These are phyloP conservation scores for Lasioglossum leucozonium DNA, from an alignment of 2,888 invertebrate species.

Conservation along the genomic window DNA sequence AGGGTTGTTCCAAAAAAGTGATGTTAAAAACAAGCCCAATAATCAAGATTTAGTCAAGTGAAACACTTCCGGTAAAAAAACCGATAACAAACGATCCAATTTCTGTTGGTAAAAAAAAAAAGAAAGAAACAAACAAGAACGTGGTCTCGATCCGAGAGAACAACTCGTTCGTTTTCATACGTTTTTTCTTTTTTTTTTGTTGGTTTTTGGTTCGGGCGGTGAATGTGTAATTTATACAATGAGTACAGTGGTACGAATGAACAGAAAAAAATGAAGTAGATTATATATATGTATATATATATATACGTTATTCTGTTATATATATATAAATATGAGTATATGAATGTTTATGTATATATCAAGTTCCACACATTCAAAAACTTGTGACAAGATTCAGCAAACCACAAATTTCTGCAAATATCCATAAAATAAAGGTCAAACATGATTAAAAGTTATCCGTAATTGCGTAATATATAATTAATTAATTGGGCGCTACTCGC, in stretches of 20 bases:
- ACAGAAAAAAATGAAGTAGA: conserved; percentile 37
- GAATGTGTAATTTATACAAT: conserved; percentile 84
- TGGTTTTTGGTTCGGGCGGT: conserved; percentile 75
- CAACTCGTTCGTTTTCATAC: conserved; percentile 43
- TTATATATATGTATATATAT: conserved; percentile 70
- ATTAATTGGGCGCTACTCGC: conserved; percentile 69
- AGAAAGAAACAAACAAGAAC: conserved; percentile 6
- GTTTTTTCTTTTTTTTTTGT: background rate
- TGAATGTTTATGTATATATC: conserved; percentile 76
- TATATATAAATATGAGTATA: conserved; percentile 67
- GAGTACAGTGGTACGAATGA: conserved; percentile 82
- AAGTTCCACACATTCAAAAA: conserved; percentile 84
- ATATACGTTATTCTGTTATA: conserved; percentile 57
- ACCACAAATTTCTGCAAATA: conserved; percentile 84
- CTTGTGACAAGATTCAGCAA: conserved; percentile 84
- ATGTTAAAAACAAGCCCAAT: conserved; percentile 79
- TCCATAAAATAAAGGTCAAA: conserved; percentile 82
- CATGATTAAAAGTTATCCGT: conserved; percentile 81
- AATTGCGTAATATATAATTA: conserved; percentile 79
- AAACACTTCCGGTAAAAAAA: conserved; percentile 65
- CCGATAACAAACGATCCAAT: conserved; percentile 70
- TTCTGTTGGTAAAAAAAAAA: conserved; percentile 29
- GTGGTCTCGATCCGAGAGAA: conserved; percentile 50
- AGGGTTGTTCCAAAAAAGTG: conserved; percentile 74
- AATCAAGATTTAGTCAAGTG: conserved; percentile 74